phyloP scores from a whole-genome alignment of 1,140 invertebrate genomes.

The Micrasema minimum region DNA sequence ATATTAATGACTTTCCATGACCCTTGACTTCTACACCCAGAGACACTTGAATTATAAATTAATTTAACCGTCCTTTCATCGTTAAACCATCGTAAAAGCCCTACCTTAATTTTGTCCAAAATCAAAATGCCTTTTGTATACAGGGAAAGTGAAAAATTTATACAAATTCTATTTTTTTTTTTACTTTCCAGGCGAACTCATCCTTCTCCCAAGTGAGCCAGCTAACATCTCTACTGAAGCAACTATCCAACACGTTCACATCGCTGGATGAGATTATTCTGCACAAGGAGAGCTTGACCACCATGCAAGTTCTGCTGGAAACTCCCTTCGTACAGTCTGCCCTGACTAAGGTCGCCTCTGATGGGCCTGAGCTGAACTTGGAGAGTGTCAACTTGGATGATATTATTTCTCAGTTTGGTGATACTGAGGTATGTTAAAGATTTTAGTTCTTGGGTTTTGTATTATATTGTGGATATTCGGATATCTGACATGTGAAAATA shows the following conservation, averaged over 20 bases:
- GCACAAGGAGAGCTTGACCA: slow-evolving; percentile 63
- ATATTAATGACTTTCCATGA: no score
- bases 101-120: no score
- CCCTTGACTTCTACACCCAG: no score
- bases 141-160: no score
- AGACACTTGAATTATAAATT: no score
- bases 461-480: no score
- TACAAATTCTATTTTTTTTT: slow-evolving; percentile 6
- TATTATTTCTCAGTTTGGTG: slow-evolving; percentile 58
- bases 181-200: slow-evolving; percentile 65
- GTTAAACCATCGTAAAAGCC: no score
- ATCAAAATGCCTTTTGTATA: no score
- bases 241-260: slow-evolving; percentile 62
- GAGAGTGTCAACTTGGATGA: slow-evolving; percentile 57
- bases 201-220: slow-evolving; percentile 69
- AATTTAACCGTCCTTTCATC: no score
- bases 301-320: slow-evolving; percentile 61
- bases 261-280: slow-evolving; percentile 62
- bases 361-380: background rate
- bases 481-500: no score
- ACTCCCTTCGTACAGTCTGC: slow-evolving; percentile 52
- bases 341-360: slow-evolving; percentile 49
- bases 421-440: slow-evolving; percentile 56
- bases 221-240: slow-evolving; percentile 62
- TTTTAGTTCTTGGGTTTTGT: no score